Conservation (phyloP, 2,113 vertebrate genomes). For the Furnarius figulus region DNA sequence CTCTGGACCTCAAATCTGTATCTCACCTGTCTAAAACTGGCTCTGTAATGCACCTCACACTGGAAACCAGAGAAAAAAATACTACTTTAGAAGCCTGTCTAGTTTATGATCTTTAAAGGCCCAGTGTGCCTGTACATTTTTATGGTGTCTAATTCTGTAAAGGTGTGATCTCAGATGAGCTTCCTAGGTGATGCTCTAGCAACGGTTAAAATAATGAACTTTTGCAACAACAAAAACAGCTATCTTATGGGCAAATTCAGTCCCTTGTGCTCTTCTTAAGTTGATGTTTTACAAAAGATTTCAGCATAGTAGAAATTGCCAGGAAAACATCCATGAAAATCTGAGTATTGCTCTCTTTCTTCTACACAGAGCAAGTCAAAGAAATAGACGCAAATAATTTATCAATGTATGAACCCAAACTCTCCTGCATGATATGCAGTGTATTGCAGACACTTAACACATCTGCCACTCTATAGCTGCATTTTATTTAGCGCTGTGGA, state of each 20-base stretch:
- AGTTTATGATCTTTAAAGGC: neutral
- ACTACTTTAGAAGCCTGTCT: neutral
- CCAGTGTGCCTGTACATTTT: neutral
- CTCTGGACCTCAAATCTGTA: neutral
- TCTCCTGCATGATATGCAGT: neutral
- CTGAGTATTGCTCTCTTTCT: neutral
- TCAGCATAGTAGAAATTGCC: neutral
- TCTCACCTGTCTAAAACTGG: neutral
- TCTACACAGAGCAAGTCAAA: neutral
- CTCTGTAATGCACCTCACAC: neutral
- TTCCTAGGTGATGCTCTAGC: neutral
- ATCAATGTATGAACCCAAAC: neutral
- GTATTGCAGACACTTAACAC: neutral
- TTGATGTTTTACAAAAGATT: neutral
- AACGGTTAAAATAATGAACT: neutral
- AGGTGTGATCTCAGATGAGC: neutral
- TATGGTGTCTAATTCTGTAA: neutral
- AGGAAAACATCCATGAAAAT: neutral
- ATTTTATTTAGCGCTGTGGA: conserved; percentile 58
- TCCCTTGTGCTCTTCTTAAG: neutral
- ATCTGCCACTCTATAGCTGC: conserved; percentile 37
- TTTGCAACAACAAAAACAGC: neutral
- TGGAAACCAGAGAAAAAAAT: neutral
- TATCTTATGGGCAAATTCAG: neutral
- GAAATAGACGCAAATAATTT: neutral